A percentile compares a stretch with the other conserved stretches of the same genome.
Conservation (phyloP, 1,140 invertebrate genomes). For the Drosophila simulans region DNA sequence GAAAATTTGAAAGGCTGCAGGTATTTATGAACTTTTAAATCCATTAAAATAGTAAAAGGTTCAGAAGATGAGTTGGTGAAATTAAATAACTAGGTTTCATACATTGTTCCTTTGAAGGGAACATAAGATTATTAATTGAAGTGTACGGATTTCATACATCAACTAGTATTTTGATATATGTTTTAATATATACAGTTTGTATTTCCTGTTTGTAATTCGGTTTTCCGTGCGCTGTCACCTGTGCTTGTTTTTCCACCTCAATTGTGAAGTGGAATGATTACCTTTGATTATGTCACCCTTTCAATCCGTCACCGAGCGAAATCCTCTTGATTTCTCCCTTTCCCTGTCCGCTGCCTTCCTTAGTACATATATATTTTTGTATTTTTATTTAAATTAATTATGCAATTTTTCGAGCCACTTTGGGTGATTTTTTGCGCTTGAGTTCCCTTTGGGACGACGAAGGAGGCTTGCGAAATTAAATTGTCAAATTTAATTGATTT, state of each 20-base stretch:
- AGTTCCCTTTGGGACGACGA: not conserved
- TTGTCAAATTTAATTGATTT: conserved; percentile 77
- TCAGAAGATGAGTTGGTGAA: no score
- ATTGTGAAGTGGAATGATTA: conserved; percentile 14
- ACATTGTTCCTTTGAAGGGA: not conserved
- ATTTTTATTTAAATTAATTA: conserved; percentile 40
- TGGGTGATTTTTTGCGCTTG: conserved; percentile 14
- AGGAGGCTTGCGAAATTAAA: conserved; percentile 55
- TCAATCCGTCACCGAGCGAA: conserved; percentile 1
- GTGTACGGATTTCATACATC: no score
- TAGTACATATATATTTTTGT: not conserved
- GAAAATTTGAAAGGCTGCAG: no score
- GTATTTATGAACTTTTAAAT: not conserved
- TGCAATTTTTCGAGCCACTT: conserved; percentile 30
- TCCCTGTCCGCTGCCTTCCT: conserved; percentile 2
- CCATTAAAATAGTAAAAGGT: no score
- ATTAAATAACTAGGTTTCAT: not conserved
- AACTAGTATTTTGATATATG: not conserved
- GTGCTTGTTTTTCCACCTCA: conserved; percentile 6
- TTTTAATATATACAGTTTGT: not conserved
- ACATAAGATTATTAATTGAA: not conserved
- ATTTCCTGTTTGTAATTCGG: not conserved
- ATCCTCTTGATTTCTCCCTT: not conserved
- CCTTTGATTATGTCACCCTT: conserved; percentile 23
- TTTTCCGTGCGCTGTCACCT: conserved; percentile 3